Evolutionary conservation across 2,113 vertebrate genomes (phyloP).

Genomic region (Pteronura brasiliensis): DNA sequence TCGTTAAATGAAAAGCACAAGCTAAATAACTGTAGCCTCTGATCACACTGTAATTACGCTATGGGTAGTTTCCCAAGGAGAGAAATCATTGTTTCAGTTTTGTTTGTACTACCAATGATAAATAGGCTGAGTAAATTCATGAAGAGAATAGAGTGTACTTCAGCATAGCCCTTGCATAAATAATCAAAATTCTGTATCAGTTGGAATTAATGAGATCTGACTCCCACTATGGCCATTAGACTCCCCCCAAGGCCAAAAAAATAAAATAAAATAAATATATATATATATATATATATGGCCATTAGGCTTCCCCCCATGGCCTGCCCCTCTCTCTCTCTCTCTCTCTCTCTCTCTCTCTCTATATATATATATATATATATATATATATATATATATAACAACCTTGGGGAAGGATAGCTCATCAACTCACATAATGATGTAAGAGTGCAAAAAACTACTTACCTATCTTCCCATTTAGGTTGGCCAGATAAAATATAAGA

Average conservation of each 20-base stretch:
- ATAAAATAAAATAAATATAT: too few species aligned
- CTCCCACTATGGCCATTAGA: neutral
- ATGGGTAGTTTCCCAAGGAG: slow-evolving; percentile 47
- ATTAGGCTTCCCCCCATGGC: neutral
- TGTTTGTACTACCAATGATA: slow-evolving; percentile 51
- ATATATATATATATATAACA: neutral
- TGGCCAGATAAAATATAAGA: neutral
- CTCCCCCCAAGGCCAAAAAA: neutral
- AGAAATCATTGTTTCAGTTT: slow-evolving; percentile 42
- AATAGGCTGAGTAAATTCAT: slow-evolving; percentile 24
- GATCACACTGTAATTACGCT: neutral
- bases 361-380: too few species aligned
- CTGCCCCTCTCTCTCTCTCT: neutral
- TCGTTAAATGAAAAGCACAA: neutral
- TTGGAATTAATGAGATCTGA: neutral
- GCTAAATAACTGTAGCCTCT: neutral
- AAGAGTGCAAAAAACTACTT: neutral
- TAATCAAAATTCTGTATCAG: slow-evolving; percentile 32
- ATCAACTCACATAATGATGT: neutral
- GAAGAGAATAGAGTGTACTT: slow-evolving; percentile 6
- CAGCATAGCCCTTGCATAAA: neutral
- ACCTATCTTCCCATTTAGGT: neutral
- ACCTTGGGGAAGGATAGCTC: neutral
- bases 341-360: too few species aligned
- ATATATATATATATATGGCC: too few species aligned